phyloP scores from a whole-genome alignment of 2,113 vertebrate genomes.

The Plectropomus leopardus region DNA sequence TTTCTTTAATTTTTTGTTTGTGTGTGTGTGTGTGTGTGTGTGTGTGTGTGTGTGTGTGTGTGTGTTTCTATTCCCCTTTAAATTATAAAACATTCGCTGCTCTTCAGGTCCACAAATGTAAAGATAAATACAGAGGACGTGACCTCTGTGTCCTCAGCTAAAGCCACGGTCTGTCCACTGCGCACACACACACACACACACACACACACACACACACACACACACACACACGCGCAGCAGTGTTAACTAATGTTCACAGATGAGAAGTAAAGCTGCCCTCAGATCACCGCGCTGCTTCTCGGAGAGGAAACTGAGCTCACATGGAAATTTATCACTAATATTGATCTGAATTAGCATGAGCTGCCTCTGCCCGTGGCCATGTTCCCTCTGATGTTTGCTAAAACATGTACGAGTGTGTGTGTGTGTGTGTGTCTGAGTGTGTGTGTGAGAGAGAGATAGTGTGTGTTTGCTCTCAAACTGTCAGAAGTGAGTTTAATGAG shows the following conservation, averaged over 20 bases:
- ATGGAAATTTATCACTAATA: constrained; percentile 72
- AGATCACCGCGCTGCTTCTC: constrained; percentile 34
- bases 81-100: background rate
- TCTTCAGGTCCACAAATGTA: background rate
- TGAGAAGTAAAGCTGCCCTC: constrained; percentile 38
- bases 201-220: constrained; percentile 32
- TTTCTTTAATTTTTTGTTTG: background rate
- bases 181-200: background rate
- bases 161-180: background rate
- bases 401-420: constrained; percentile 14
- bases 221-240: constrained; percentile 19
- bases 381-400: constrained; percentile 56
- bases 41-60: too few relatives aligned
- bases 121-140: background rate
- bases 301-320: constrained; percentile 64
- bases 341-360: constrained; percentile 73
- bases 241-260: constrained; percentile 16
- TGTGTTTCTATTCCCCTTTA: background rate
- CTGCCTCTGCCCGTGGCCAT: constrained; percentile 66
- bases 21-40: too few relatives aligned
- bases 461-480: constrained; percentile 21
- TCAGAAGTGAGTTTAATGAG: constrained; percentile 23
- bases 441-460: constrained; percentile 13
- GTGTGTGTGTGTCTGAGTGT: constrained; percentile 29
- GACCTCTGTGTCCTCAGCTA: background rate